phyloP scores from a whole-genome alignment of 2,113 vertebrate genomes.

The Alouatta palliata region DNA sequence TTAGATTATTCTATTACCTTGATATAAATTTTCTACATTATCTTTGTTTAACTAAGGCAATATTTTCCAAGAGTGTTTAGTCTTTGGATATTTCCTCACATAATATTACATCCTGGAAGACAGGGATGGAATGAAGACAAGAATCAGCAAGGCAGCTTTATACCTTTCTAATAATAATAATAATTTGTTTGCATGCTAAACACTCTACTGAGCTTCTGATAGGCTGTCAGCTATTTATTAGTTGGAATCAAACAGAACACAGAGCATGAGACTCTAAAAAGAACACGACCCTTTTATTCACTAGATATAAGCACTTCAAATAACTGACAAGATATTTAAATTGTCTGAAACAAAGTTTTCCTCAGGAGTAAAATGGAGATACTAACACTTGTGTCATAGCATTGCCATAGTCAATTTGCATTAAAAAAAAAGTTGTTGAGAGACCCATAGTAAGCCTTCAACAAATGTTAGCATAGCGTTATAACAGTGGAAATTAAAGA shows the following conservation, averaged over 20 bases:
- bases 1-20: neutral
- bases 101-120: neutral
- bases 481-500: neutral
- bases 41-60: constrained; percentile 20
- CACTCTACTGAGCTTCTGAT: neutral
- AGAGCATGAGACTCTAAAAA: neutral
- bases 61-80: neutral
- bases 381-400: neutral
- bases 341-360: neutral
- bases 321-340: neutral
- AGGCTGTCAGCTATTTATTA: neutral
- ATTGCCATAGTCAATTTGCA: neutral
- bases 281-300: neutral
- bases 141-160: neutral
- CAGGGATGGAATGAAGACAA: neutral
- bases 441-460: neutral
- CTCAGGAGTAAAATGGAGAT: neutral
- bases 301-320: neutral
- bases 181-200: neutral
- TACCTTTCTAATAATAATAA: neutral
- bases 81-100: neutral
- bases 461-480: neutral
- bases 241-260: neutral
- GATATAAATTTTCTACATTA: neutral
- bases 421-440: neutral